Evolutionary conservation across 2,888 invertebrate genomes (phyloP).

Genomic region (Malacosoma neustria): DNA sequence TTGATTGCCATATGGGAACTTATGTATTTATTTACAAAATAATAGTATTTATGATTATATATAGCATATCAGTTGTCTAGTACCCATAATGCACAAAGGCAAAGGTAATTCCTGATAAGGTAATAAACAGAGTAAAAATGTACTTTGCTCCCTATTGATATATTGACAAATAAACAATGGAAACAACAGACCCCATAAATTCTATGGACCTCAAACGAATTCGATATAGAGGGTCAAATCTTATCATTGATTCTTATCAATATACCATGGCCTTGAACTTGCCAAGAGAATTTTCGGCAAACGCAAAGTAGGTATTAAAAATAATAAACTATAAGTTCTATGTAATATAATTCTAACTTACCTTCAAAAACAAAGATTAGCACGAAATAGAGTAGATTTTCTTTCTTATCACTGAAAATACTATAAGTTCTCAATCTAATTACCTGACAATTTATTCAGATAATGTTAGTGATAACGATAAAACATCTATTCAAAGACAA

Average conservation of each 20-base stretch:
- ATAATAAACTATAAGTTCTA: not conserved
- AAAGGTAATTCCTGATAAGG: too few species aligned
- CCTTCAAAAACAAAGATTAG: slow-evolving; percentile 7
- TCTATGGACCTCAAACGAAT: too few species aligned
- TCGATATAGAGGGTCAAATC: not conserved
- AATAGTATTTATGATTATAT: too few species aligned
- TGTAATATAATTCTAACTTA: slow-evolving; percentile 4
- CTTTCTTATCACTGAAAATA: slow-evolving; percentile 7
- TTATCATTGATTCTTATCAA: not conserved
- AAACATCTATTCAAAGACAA: slow-evolving; percentile 8
- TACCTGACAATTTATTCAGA: slow-evolving; percentile 13
- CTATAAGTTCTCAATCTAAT: slow-evolving; percentile 12
- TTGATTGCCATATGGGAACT: too few species aligned
- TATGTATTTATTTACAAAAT: too few species aligned
- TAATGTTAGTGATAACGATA: slow-evolving; percentile 15
- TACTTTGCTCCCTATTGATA: not conserved
- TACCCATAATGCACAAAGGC: too few species aligned
- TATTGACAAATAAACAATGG: not conserved
- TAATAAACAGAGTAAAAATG: too few species aligned
- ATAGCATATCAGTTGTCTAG: too few species aligned
- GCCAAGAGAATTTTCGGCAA: not conserved
- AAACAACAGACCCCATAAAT: not conserved
- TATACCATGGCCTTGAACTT: not conserved
- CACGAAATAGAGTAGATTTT: slow-evolving; percentile 5
- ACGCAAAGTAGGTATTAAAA: not conserved